Base-by-base conservation (phyloP, 2,888 invertebrate species). In the Colletes collaris region DNA sequence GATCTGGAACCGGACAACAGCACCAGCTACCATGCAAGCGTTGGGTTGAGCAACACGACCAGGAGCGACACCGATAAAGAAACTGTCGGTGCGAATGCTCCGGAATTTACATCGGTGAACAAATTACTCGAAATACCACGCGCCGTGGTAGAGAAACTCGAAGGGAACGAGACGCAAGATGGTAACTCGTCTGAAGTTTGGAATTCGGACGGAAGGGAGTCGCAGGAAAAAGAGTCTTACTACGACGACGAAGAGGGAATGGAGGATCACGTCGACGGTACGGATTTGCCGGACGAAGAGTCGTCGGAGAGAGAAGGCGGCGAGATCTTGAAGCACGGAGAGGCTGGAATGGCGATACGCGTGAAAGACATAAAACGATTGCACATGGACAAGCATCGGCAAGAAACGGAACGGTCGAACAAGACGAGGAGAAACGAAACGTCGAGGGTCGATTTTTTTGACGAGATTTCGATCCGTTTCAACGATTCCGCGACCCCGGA, bases 281-380 rank as follows among this genome's bases (percentile, higher is more conserved):
- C 81, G 4, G 85, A 88, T 62, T 4, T 65, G 16, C 83, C 83
- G n/a, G 87, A 89, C 16, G 91, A 91, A 7, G 90, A 91, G 3
- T 89, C 90, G 27, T 76, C 79, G 8, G 82, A 85, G 10, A 66
- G 65, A 10, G 91, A 90, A 46, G 82, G 81, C 35, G 90, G 90
- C 7, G 91, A 92, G 60, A 86, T 92, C 66, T 65, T 92, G 64
- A 88, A 86, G 63, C 90, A 91, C 52, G 90, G 91, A 19, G 92
- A 91, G 53, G 91, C 92, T 3, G 91, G 91, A 0, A 88, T 90
- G 80, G 87, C 88, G 50, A 89, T 92, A 68, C 84, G 88, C 0
- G 65, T 84, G 55, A 80, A 65, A 44, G 67, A 64, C 16, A 5
- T 76, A 13, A 74, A 77, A 11, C 64, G 69, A 58, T 7, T 68